These are phyloP conservation scores for Brachionus paranguensis DNA, from an alignment of 1,140 invertebrate genomes.

Conservation along the genomic window DNA sequence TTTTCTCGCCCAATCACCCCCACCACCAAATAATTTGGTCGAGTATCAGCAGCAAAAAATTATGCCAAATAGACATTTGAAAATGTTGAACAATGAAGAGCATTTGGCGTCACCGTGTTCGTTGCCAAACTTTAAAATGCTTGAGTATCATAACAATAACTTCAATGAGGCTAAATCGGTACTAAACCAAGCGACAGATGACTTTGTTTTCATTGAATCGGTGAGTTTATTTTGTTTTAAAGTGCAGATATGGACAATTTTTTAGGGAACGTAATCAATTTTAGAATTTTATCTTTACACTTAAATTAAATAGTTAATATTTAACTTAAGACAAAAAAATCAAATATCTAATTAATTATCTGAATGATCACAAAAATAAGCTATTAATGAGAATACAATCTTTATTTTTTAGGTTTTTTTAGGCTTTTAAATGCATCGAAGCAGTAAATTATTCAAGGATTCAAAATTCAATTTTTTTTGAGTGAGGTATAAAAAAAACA, in stretches of 20 bases:
- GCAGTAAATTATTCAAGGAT: too few relatives aligned
- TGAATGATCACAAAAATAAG: too few relatives aligned
- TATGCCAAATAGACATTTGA: background rate
- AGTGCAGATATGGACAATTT: background rate
- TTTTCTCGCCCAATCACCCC: background rate
- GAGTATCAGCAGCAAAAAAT: background rate
- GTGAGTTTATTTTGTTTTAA: constrained; percentile 41
- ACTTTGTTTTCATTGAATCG: constrained; percentile 69
- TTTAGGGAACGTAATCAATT: background rate
- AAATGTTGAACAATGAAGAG: background rate
- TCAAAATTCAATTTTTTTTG: too few relatives aligned
- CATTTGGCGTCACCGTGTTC: constrained; percentile 23
- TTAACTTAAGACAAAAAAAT: too few relatives aligned
- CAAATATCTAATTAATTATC: too few relatives aligned
- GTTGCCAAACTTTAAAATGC: constrained; percentile 40
- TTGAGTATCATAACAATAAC: constrained; percentile 19
- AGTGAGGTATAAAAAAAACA: too few relatives aligned
- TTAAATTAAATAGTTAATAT: too few relatives aligned
- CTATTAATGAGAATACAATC: too few relatives aligned
- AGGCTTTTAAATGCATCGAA: too few relatives aligned
- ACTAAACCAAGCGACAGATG: constrained; percentile 56
- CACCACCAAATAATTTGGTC: background rate
- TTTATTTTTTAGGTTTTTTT: too few relatives aligned
- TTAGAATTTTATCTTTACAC: too few relatives aligned
- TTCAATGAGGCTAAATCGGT: constrained; percentile 2